Evolutionary conservation across 2,888 invertebrate genomes (phyloP).

Genomic region (Caprella mutica): DNA sequence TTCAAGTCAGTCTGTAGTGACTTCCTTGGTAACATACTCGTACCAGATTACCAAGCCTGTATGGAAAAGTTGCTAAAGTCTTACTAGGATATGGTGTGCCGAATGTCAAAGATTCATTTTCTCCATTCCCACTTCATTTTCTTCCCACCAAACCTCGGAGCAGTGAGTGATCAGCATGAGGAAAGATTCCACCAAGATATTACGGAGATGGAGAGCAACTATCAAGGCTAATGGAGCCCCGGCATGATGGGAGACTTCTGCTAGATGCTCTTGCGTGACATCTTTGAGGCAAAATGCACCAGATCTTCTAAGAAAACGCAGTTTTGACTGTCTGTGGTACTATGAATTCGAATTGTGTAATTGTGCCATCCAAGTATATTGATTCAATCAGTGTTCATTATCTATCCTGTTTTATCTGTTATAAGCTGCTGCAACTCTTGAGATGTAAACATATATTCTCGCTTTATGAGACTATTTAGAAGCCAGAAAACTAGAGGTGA

Average conservation of each 20-base stretch:
- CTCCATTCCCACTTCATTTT: background rate
- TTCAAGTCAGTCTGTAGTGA: background rate
- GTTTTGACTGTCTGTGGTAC: background rate
- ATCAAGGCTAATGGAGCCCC: background rate
- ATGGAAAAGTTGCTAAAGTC: slow-evolving; percentile 12
- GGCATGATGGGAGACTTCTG: background rate
- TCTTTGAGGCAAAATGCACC: background rate
- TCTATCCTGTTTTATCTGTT: background rate
- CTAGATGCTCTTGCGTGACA: background rate
- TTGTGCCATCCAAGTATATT: slow-evolving; percentile 5
- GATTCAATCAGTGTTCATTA: background rate
- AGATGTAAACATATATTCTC: background rate
- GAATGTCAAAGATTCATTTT: background rate
- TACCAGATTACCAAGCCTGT: background rate
- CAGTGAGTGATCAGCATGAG: background rate
- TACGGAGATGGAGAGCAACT: background rate
- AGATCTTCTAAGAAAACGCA: background rate
- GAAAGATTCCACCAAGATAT: background rate
- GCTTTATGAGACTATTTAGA: background rate
- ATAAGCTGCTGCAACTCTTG: background rate
- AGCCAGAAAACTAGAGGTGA: slow-evolving; percentile 1
- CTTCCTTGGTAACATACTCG: background rate
- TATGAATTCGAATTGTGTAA: slow-evolving; percentile 1
- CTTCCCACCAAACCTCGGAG: background rate
- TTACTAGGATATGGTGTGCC: slow-evolving; percentile 5